phyloP scores from a whole-genome alignment of 1,140 invertebrate species.

The Rhyzopertha dominica region DNA sequence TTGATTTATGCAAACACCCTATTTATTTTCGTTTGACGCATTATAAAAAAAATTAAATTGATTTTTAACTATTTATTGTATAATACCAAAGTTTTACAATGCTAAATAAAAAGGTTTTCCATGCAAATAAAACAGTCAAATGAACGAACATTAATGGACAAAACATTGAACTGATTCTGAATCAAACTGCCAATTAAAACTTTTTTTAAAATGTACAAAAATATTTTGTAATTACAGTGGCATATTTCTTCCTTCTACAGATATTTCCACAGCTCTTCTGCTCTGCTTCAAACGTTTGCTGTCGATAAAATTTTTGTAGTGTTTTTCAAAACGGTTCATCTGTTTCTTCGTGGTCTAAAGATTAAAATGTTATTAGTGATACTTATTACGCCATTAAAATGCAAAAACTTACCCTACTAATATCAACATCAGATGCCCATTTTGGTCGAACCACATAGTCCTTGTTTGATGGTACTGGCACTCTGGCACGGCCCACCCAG shows the following conservation, averaged over 20 bases:
- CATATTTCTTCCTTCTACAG: slow-evolving; percentile 95
- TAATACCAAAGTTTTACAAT: no score
- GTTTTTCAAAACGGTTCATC: slow-evolving; percentile 82
- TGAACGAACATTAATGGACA: no score
- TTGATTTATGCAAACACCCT: no score
- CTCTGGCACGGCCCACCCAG: slow-evolving; percentile 89
- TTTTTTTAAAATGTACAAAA: no score
- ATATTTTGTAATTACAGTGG: slow-evolving; percentile 70
- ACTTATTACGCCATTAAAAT: slow-evolving; percentile 17
- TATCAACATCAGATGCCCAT: slow-evolving; percentile 82
- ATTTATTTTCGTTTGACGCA: no score
- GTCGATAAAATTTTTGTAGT: slow-evolving; percentile 85
- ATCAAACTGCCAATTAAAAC: no score
- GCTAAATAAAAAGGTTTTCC: no score
- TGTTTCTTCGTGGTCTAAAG: slow-evolving; percentile 72
- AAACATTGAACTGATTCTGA: no score
- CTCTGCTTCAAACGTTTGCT: slow-evolving; percentile 73
- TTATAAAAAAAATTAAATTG: no score
- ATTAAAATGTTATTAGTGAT: slow-evolving; percentile 19
- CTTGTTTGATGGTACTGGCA: slow-evolving; percentile 92
- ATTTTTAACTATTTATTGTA: no score
- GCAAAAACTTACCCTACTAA: slow-evolving; percentile 60
- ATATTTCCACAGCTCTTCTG: slow-evolving; percentile 83
- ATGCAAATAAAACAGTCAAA: no score
- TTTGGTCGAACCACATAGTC: slow-evolving; percentile 95